Evolutionary conservation across 2,888 invertebrate genomes (phyloP).

Genomic region (Chydorus sphaericus): DNA sequence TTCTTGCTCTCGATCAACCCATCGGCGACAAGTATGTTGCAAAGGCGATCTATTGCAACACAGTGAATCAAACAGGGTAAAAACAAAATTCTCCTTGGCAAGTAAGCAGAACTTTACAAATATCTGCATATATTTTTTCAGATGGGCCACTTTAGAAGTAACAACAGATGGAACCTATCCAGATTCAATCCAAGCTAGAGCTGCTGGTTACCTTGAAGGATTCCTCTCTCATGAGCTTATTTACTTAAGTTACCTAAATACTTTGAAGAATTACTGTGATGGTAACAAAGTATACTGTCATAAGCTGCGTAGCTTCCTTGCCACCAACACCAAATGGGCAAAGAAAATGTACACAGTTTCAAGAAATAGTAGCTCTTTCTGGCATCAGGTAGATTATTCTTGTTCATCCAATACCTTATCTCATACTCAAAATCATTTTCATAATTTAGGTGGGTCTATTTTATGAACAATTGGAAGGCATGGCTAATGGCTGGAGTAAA

Average conservation of each 20-base stretch:
- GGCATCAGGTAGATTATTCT: slow-evolving; percentile 80
- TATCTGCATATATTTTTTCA: slow-evolving; percentile 26
- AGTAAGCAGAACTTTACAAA: not conserved
- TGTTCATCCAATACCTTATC: too few relatives aligned
- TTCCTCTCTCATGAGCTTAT: slow-evolving; percentile 65
- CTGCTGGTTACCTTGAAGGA: slow-evolving; percentile 72
- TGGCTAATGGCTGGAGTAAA: slow-evolving; percentile 57
- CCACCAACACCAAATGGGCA: slow-evolving; percentile 45
- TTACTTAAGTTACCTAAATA: slow-evolving; percentile 62
- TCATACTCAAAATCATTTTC: too few relatives aligned
- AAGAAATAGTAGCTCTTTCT: slow-evolving; percentile 46
- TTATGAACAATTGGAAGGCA: slow-evolving; percentile 60
- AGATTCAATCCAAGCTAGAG: slow-evolving; percentile 68
- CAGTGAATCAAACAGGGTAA: slow-evolving; percentile 57
- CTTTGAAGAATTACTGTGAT: slow-evolving; percentile 43
- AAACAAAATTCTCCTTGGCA: too few relatives aligned
- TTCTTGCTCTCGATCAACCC: not conserved
- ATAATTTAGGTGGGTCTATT: slow-evolving; percentile 40
- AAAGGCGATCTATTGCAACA: slow-evolving; percentile 57
- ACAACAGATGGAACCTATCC: slow-evolving; percentile 55
- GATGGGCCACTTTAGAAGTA: slow-evolving; percentile 69
- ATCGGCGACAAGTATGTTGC: slow-evolving; percentile 36
- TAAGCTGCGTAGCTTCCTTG: slow-evolving; percentile 45
- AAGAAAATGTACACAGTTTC: slow-evolving; percentile 38
- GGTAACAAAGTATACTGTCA: slow-evolving; percentile 39